Base-by-base conservation (phyloP, 2,113 vertebrate species). In the Malaclemys terrapin region DNA sequence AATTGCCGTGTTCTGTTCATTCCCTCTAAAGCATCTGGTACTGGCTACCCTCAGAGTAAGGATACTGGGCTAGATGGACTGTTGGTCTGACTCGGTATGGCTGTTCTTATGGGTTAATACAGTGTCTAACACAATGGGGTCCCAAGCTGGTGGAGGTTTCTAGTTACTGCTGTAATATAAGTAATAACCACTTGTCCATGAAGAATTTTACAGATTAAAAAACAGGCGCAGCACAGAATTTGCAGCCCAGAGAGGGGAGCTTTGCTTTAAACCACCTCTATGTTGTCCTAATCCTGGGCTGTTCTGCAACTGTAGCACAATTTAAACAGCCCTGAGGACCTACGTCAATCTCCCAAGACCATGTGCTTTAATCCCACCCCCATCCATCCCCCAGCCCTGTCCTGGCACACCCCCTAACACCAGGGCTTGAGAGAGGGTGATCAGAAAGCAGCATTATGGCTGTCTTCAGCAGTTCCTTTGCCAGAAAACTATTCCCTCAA, bases 111-210 rank as follows among this genome's bases (percentile, higher is more conserved):
- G 31, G 29, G 16, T 17, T 69, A 19, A 35, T 69, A 91, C 22
- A 84, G 57, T 83, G 84, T 54, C 2, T 1, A 54, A 38, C 0
- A 3, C 31, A 49, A 76, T 4, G 13, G 22, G 72, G 35, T 56
- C 8, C 13, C 22, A 1, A 0, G 3, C 29, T 82, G 4, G 38
- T 11, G 8, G 2, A 6, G 0, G 0, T 78, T 89, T 89, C 52
- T 94, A 42, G 11, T 80, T 85, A 38, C 79, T 89, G 85, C 78
- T 45, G 19, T 6, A 29, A 49, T 0, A 4, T 16, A 25, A 57
- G 9, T 78, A 88, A 80, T 72, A 75, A 82, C 6, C 4, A 47
- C 1, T 0, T 53, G 14, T 45, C 45, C 9, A 87, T 89, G 31
- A 86, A 11, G 72, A 72, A 82, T 29, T 86, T 89, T 45, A 62